Percentiles rank a stretch among this genome's conserved stretches.
Conservation (phyloP, 2,888 invertebrate species). For the Theretra japonica region DNA sequence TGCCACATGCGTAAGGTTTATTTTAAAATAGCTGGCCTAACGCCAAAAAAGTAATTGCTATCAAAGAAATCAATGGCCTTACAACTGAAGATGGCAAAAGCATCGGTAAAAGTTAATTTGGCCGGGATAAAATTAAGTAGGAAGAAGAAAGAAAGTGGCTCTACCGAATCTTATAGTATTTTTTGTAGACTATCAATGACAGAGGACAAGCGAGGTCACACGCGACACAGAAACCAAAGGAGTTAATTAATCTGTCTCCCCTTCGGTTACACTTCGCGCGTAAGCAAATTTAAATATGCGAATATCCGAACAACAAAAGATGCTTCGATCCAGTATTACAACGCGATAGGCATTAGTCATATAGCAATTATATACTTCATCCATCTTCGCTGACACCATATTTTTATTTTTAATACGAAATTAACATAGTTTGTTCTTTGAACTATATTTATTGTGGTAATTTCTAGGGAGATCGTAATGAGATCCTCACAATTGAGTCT, state of each 20-base stretch:
- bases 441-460: neutral
- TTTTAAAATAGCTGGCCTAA: no score
- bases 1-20: no score
- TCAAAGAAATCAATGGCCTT: no score
- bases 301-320: neutral
- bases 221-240: neutral
- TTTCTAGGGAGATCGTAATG: neutral
- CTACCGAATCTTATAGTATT: neutral
- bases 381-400: conserved; percentile 26
- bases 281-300: conserved; percentile 11
- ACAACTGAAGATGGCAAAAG: no score
- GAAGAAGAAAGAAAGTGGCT: neutral
- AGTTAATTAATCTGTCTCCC: conserved; percentile 23
- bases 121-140: no score
- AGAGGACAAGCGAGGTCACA: neutral
- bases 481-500: conserved; percentile 7
- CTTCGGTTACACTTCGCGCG: conserved; percentile 10
- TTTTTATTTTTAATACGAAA: conserved; percentile 30
- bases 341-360: conserved; percentile 18
- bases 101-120: no score
- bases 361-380: conserved; percentile 19
- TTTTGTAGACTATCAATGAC: neutral
- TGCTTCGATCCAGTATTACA: conserved; percentile 1
- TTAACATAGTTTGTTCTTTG: conserved; percentile 5
- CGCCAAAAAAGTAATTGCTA: no score